These are phyloP conservation scores for Pristionchus mayeri DNA, from an alignment of 2,888 invertebrate species.

Conservation along the genomic window DNA sequence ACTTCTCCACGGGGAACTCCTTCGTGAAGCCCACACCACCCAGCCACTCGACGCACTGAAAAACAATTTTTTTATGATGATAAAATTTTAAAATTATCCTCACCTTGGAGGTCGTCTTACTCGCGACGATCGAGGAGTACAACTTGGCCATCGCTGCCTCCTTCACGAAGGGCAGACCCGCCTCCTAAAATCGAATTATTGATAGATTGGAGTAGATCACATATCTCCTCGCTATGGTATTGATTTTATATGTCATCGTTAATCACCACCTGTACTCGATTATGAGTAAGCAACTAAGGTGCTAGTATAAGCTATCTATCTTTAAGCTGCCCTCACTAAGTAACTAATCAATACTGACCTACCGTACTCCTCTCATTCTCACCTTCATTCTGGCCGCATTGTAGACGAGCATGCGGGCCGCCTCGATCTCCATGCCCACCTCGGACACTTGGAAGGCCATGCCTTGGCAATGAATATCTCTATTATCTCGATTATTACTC, in stretches of 20 bases:
- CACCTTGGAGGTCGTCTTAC: conserved; percentile 90
- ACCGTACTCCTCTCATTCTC: background rate
- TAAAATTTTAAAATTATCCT: no score
- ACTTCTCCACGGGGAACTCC: conserved; percentile 96
- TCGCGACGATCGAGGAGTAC: conserved; percentile 87
- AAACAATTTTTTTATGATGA: conserved; percentile 81
- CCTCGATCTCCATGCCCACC: conserved; percentile 89
- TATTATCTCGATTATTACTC: no score
- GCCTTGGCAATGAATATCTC: no score
- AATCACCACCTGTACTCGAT: no score
- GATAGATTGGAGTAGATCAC: no score
- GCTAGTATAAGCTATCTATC: no score
- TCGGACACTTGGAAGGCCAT: conserved; percentile 96
- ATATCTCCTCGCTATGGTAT: no score
- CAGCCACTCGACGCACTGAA: conserved; percentile 98
- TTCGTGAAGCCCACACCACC: conserved; percentile 97
- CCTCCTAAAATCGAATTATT: conserved; percentile 80
- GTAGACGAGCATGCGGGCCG: conserved; percentile 90
- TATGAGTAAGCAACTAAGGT: no score
- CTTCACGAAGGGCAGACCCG: conserved; percentile 88
- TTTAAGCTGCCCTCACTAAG: no score
- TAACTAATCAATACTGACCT: no score
- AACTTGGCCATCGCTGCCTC: conserved; percentile 98
- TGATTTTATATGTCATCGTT: no score
- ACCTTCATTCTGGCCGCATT: conserved; percentile 90